Percentiles rank a stretch among this genome's conserved stretches.
Evolutionary conservation across 2,888 invertebrate species (phyloP).

Genomic region (Athrips mouffetella): DNA sequence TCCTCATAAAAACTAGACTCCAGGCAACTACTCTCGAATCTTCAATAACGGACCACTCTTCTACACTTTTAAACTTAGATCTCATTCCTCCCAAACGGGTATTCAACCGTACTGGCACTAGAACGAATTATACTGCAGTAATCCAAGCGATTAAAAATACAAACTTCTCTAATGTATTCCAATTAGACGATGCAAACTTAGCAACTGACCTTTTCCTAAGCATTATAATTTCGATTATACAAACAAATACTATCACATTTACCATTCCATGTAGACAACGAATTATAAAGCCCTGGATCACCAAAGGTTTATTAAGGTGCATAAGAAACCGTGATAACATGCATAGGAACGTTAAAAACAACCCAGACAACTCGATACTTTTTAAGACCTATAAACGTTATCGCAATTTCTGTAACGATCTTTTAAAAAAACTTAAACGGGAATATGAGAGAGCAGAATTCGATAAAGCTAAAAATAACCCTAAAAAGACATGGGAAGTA

Average conservation of each 20-base stretch:
- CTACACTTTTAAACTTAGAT: conserved; percentile 16
- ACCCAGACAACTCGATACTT: too few relatives aligned
- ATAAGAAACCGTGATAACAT: too few relatives aligned
- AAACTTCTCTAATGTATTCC: background rate
- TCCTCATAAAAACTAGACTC: conserved; percentile 17
- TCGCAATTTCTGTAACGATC: too few relatives aligned
- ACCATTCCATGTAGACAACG: conserved; percentile 10
- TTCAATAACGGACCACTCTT: conserved; percentile 18
- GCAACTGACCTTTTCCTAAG: conserved; percentile 14
- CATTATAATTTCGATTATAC: conserved; percentile 3
- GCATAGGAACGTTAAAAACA: too few relatives aligned
- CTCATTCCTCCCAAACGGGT: background rate
- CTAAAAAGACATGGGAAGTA: too few relatives aligned
- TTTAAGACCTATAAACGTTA: too few relatives aligned
- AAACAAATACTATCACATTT: conserved; percentile 9
- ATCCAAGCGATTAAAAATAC: conserved; percentile 9
- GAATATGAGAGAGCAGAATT: too few relatives aligned
- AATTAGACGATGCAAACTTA: conserved; percentile 7
- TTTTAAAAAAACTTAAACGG: too few relatives aligned
- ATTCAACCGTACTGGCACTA: background rate
- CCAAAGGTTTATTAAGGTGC: conserved; percentile 17
- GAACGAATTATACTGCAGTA: conserved; percentile 1
- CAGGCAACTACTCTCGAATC: conserved; percentile 1
- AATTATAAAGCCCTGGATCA: conserved; percentile 18
- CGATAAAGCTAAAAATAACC: too few relatives aligned